Percentiles rank a stretch among this genome's conserved stretches.
Evolutionary conservation across 2,888 invertebrate species (phyloP).

Genomic region (Himalopsyche kuldschensis): DNA sequence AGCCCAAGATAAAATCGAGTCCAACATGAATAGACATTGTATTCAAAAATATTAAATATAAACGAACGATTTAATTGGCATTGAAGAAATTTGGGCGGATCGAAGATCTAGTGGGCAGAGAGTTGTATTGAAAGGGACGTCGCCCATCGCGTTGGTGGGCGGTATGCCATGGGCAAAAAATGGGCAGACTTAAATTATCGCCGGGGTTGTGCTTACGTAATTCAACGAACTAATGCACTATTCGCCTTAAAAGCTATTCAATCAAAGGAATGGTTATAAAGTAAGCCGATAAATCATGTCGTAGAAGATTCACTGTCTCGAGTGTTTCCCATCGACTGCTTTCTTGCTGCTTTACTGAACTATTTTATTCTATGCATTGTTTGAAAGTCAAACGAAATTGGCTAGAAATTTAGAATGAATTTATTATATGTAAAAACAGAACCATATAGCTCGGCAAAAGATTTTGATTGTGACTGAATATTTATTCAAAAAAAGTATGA

Average conservation of each 20-base stretch:
- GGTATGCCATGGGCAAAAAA: background rate
- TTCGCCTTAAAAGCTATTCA: background rate
- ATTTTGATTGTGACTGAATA: too few species aligned
- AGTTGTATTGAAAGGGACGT: too few species aligned
- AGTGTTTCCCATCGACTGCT: background rate
- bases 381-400: background rate
- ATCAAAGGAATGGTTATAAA: slow-evolving; percentile 10
- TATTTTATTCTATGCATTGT: background rate
- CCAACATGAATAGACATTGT: too few species aligned
- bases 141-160: background rate
- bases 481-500: too few species aligned
- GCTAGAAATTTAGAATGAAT: background rate
- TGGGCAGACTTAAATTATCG: slow-evolving; percentile 3
- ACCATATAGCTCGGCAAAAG: too few species aligned
- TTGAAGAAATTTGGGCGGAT: too few species aligned
- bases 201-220: slow-evolving; percentile 13
- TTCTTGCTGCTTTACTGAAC: background rate
- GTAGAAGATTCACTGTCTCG: background rate
- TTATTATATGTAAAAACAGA: too few species aligned
- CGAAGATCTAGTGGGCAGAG: too few species aligned
- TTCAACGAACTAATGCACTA: slow-evolving; percentile 18
- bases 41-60: too few species aligned
- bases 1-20: too few species aligned
- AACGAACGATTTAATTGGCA: too few species aligned
- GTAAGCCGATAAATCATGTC: background rate